Base-by-base conservation (phyloP, 2,888 invertebrate species). In the Plebejus argus region DNA sequence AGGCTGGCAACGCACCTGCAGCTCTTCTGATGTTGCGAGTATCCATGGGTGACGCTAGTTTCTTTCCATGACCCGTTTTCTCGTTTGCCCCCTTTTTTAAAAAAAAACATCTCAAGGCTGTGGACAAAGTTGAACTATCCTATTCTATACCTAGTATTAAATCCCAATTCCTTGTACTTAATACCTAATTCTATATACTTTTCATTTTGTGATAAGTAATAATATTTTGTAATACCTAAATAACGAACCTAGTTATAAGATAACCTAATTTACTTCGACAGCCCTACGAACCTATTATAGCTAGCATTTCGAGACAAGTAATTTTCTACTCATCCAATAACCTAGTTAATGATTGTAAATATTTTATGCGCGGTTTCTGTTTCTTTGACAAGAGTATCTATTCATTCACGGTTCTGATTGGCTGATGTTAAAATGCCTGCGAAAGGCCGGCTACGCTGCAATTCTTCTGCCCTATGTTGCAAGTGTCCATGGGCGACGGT, bases 181-280 rank as follows among this genome's bases (percentile, higher is more conserved):
- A 4, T 53, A 53, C 5, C 18, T 53, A 53, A 66, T 33, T 33
- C 15, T 66, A 33, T 39, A 71, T 39, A 39, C 39, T 7, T n/a
- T n/a, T 20, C 20, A 71, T 35, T 39, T 71, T 71, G 71, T 71
- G 39, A 71, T 71, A n/a, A n/a, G n/a, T n/a, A 71, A 39, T 39
- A 71, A 23, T 33, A 33, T n/a, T n/a, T 20, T 18, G 3, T 70
- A 71, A 39, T 71, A 15, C 4, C 15, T 49, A 18, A 45, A 45
- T 45, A 45, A 39, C 10, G 10, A 39, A 12, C 45, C 20, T 71
- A 71, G 39, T 6, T 71, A 0, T 39, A 71, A 12, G 39, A 39
- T 35, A 39, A 71, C 3, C 20, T 35, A 71, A 39, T n/a, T 71
- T 71, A 8, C 35, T 18, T 53, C 18, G 18, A 53, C 53, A 45